Base-by-base conservation (phyloP, 2,888 invertebrate genomes). In the Byasa hedistus region DNA sequence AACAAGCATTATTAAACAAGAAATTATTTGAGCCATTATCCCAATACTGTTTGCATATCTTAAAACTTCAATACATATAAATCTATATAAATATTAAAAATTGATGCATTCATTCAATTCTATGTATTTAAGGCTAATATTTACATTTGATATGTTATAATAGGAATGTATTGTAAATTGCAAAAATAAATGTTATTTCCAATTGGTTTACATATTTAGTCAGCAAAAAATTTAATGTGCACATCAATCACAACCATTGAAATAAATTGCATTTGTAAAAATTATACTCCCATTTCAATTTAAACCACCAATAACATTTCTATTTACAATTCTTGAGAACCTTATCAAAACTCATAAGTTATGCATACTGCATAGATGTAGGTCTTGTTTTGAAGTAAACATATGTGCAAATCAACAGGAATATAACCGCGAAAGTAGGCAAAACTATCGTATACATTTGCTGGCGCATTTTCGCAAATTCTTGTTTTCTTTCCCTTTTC, bases 371-470 rank as follows among this genome's bases (percentile, higher is more conserved):
- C 83, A 88, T 84, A 21, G 83, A 75, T 22, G 81, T 73, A 17
- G 96, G 96, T 77, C 96, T 93, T 19, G 96, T 96, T 86, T 96
- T 96, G 57, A 96, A 82, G 81, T 96, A 97, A 65, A 97, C 94
- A 79, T 96, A 96, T 24, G 94, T 93, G 65, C 94, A 94, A 74
- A 97, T 95, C 63, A 96, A 86, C 63, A 95, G 80, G 73, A 95
- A 94, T 71, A 96, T 90, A 36, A 94, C 94, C 59, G 93, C 94
- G 70, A 95, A 79, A 64, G 95, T 94, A 8, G 96, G 97, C 73
- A 96, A 83, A 68, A 95, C 97, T 68, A 96, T 89, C 1, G 96
- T 96, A 78, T 94, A 94, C n/a, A 96, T 93, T 80, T 96, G 95
- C 79, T 95, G 95, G 76, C 96, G 95, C 79, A 94, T 95, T 82